A percentile compares a stretch with the other conserved stretches of the same genome.
Evolutionary conservation across 2,113 vertebrate species (phyloP).

Genomic region (Gorsachius goisagi): DNA sequence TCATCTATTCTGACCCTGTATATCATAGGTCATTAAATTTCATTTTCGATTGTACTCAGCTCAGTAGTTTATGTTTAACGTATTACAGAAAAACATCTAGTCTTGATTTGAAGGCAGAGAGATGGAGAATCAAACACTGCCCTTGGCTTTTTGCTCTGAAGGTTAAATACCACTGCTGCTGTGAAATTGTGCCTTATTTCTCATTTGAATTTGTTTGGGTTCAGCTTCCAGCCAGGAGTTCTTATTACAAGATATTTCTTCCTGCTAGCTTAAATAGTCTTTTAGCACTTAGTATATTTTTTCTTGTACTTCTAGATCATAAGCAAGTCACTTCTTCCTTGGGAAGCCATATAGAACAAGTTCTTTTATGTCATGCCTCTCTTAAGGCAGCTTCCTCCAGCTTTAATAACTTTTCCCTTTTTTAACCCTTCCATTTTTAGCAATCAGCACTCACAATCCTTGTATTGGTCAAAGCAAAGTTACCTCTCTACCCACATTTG

Average conservation of each 20-base stretch:
- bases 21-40: slow-evolving; percentile 50
- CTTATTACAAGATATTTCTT: not conserved
- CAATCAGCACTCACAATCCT: not conserved
- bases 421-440: not conserved
- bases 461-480: not conserved
- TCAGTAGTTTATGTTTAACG: not conserved
- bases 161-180: slow-evolving; percentile 6
- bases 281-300: not conserved
- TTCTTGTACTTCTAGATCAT: not conserved
- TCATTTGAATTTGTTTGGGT: slow-evolving; percentile 11
- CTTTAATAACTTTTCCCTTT: not conserved
- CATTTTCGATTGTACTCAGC: not conserved
- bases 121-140: not conserved
- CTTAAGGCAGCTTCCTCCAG: not conserved
- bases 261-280: not conserved
- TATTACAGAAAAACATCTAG: slow-evolving; percentile 7
- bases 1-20: slow-evolving; percentile 17
- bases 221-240: not conserved
- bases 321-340: not conserved
- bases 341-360: not conserved
- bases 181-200: not conserved
- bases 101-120: not conserved
- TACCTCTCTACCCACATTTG: not conserved
- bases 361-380: not conserved
- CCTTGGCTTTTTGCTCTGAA: slow-evolving; percentile 35